Evolutionary conservation across 1,140 invertebrate species (phyloP), one percentile per base, ranked within the genome.

Genomic region (Calosoma granatense): DNA sequence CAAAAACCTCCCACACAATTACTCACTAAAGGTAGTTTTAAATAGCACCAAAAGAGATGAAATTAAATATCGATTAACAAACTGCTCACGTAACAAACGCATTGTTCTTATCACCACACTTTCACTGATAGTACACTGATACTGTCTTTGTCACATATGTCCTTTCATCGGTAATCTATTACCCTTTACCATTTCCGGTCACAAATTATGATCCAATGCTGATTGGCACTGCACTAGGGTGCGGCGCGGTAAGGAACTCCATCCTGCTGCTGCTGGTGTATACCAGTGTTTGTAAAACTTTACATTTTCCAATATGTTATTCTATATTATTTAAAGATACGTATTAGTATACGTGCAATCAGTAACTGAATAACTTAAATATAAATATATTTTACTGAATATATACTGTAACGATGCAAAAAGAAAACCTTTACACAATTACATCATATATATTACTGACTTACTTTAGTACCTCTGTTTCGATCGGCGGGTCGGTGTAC

Each of bases 171-270:
- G 17, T 9, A 47, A 9, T 47, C 41, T 47, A 47, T 47, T 17
- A 47, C 41, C 41, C 41, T 47, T 47, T 47, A 47, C 9, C 41
- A 47, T 47, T 47, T 47, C 41, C 41, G 41, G 41, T 47, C 41
- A 47, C 41, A 47, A 47, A 47, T 47, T 47, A 47, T 11, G 17
- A 47, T 47, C 41, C 41, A 12, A 12, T 47, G 41, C 41, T 47
- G 41, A 47, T 47, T 47, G 41, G 41, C 41, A 47, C 41, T 47
- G 41, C 41, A 47, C 41, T 47, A 47, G 41, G 41, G 41, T 47
- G 41, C 41, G 41, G 41, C 41, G 41, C 41, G 41, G 41, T 47
- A 47, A 47, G 41, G 41, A 47, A 47, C 41, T 47, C 17, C 17
- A 17, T 11, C 9, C 3, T 11, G 41, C 41, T 3, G 4, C 3